Conservation (phyloP, 2,113 vertebrate genomes). For the Ramphastos sulfuratus region DNA sequence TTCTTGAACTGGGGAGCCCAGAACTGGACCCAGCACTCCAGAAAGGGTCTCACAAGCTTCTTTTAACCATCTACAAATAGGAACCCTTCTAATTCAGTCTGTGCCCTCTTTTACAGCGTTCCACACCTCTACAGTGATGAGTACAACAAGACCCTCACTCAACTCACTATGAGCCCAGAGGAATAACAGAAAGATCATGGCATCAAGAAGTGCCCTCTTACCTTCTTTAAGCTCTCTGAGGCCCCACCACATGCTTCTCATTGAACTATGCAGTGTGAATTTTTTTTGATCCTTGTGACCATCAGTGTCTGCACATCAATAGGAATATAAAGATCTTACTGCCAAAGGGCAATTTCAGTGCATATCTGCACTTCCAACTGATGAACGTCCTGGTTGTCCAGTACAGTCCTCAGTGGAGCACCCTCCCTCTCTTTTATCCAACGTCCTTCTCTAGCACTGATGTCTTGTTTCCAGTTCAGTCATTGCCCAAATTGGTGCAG, state of each 20-base stretch:
- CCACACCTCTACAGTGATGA: neutral
- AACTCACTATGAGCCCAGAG: neutral
- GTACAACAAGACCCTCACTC: neutral
- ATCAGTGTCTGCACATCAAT: neutral
- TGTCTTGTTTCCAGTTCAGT: conserved; percentile 12
- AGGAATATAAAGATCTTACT: neutral
- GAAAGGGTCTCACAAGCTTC: neutral
- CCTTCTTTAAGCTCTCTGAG: neutral
- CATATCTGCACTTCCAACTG: neutral
- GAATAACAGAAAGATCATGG: neutral
- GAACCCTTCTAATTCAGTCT: neutral
- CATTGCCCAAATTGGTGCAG: conserved; percentile 38
- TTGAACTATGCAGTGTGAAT: neutral
- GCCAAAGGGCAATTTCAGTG: conserved; percentile 13
- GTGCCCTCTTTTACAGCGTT: neutral
- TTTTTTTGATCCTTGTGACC: neutral
- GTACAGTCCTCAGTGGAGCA: neutral
- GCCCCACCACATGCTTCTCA: neutral
- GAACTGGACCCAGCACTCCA: too few species aligned
- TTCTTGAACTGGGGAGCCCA: too few species aligned
- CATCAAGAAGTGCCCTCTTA: neutral
- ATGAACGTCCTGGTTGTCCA: neutral
- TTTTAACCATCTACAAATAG: neutral
- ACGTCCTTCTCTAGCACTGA: neutral
- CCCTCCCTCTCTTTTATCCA: conserved; percentile 22